phyloP scores from a whole-genome alignment of 92 coral and sea anemone genomes.

The Phenganax stokvisi region DNA sequence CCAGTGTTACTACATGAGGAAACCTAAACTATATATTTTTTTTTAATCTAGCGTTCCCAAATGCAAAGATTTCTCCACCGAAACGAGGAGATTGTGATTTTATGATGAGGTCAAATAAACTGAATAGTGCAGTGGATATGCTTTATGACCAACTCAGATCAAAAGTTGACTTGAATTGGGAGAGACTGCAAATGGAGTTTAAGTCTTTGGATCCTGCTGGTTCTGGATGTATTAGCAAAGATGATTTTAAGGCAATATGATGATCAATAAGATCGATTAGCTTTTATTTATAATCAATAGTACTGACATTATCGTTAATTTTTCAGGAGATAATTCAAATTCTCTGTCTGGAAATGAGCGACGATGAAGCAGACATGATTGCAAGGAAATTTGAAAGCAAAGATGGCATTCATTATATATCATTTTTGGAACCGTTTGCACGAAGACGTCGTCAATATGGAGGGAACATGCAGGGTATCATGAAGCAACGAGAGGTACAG shows the following conservation, averaged over 20 bases:
- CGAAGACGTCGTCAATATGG: conserved; percentile 78
- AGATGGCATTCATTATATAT: conserved; percentile 70
- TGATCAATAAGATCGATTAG: background rate
- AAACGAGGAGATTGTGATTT: conserved; percentile 95
- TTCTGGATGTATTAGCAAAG: conserved; percentile 61
- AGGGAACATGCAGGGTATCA: conserved; percentile 85
- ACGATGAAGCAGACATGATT: conserved; percentile 67
- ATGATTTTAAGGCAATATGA: conserved; percentile 66
- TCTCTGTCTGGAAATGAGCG: conserved; percentile 77
- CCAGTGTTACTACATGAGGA: too few relatives aligned
- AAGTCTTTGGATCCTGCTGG: conserved; percentile 58
- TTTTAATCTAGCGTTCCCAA: conserved; percentile 70
- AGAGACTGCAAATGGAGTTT: conserved; percentile 72
- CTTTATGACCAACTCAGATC: conserved; percentile 80
- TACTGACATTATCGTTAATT: background rate
- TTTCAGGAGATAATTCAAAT: conserved; percentile 76
- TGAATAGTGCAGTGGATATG: conserved; percentile 89
- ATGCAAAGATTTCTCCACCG: conserved; percentile 94
- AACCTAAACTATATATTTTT: background rate
- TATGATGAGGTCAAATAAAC: conserved; percentile 98
- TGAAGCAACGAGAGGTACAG: conserved; percentile 81
- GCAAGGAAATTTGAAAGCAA: conserved; percentile 83
- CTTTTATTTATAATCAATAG: background rate
- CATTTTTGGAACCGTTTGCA: conserved; percentile 86
- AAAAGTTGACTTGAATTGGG: conserved; percentile 88